Evolutionary conservation across 2,888 invertebrate genomes (phyloP).

Genomic region (Drosophila longiperda): DNA sequence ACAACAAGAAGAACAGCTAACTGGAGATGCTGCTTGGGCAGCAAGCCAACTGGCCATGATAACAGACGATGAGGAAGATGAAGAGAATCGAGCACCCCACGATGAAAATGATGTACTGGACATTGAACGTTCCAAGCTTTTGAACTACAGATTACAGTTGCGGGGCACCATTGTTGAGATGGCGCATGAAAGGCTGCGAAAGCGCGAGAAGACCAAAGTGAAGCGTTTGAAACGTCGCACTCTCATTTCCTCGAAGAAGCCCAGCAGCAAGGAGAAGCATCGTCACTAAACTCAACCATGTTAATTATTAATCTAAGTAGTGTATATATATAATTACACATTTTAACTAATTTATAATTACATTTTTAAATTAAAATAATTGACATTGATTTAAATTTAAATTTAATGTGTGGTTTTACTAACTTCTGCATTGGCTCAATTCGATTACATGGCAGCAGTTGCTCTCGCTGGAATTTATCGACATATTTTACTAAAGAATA

Average conservation of each 20-base stretch:
- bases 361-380: constrained; percentile 33
- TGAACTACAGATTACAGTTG: constrained; percentile 63
- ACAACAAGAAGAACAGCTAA: background rate
- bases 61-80: constrained; percentile 49
- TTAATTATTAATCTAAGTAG: background rate
- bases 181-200: constrained; percentile 63
- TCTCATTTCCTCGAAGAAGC: constrained; percentile 70
- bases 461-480: constrained; percentile 19
- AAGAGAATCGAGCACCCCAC: constrained; percentile 46
- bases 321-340: background rate
- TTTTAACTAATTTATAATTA: constrained; percentile 9
- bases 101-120: background rate
- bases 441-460: background rate
- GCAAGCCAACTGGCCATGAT: constrained; percentile 35
- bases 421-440: constrained; percentile 16
- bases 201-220: constrained; percentile 57
- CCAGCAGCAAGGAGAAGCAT: constrained; percentile 66
- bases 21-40: constrained; percentile 39
- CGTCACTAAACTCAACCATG: background rate
- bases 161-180: constrained; percentile 50
- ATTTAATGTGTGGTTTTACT: constrained; percentile 27
- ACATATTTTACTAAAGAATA: background rate
- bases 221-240: constrained; percentile 72
- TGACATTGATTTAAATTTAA: constrained; percentile 1
- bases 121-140: constrained; percentile 54